Conservation (phyloP, 2,888 invertebrate genomes). For the Hypercompe scribonia region DNA sequence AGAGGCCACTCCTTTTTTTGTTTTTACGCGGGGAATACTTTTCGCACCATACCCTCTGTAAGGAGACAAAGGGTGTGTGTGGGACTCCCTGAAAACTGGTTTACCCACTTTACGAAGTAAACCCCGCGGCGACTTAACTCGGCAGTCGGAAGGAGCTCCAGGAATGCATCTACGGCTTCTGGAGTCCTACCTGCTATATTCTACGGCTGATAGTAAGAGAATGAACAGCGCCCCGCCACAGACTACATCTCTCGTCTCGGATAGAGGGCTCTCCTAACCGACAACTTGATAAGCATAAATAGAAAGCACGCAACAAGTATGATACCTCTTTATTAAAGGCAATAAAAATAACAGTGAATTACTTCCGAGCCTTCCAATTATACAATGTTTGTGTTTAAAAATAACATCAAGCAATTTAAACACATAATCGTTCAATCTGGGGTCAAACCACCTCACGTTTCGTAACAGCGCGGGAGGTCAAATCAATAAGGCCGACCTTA, state of each 20-base stretch:
- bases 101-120: no score
- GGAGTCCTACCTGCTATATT: no score
- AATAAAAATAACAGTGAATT: neutral
- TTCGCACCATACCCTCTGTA: no score
- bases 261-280: no score
- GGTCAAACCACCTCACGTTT: constrained; percentile 35
- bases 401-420: constrained; percentile 15
- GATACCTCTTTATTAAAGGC: neutral
- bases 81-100: no score
- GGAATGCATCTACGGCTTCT: no score
- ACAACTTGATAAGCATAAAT: neutral
- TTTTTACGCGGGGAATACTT: no score
- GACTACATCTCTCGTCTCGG: no score
- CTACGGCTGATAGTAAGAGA: no score
- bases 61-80: no score
- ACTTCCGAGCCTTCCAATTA: constrained; percentile 2
- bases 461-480: constrained; percentile 54
- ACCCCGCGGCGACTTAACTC: no score
- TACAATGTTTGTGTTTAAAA: constrained; percentile 7
- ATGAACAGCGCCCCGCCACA: no score
- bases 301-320: neutral
- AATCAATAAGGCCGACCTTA: constrained; percentile 61
- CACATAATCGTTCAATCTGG: constrained; percentile 35
- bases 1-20: neutral
- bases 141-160: neutral